Evolutionary conservation across 2,797 vertebrate genomes (phyloP).

Genomic region (Synanceia verrucosa): DNA sequence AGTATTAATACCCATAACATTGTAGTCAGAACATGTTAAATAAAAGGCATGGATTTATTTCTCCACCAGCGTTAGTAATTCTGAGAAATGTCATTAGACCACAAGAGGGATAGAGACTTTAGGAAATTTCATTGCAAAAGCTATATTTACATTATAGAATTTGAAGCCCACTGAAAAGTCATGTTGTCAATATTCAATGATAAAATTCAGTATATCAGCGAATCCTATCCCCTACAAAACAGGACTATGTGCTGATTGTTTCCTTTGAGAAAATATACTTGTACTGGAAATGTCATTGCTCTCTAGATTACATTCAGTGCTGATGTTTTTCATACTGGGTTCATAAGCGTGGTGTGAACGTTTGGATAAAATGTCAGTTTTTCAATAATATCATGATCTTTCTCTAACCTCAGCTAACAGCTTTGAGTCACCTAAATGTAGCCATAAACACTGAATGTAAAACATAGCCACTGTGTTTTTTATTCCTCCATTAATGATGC

Average conservation of each 20-base stretch:
- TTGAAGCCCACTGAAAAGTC: not conserved
- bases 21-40: not conserved
- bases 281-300: conserved; percentile 2
- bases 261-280: conserved; percentile 10
- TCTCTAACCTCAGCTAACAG: not conserved
- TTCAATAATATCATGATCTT: not conserved
- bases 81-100: not conserved
- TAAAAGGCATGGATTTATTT: not conserved
- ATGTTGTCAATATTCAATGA: not conserved
- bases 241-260: conserved; percentile 10
- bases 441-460: not conserved
- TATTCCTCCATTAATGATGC: not conserved
- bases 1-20: not conserved
- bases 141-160: not conserved
- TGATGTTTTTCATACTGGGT: not conserved
- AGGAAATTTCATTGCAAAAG: no score
- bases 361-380: no score
- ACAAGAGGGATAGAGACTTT: not conserved
- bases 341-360: no score
- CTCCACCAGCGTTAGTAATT: not conserved
- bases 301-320: not conserved
- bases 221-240: conserved; percentile 13
- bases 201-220: conserved; percentile 5
- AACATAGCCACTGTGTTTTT: not conserved
- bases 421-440: not conserved